Evolutionary conservation across 2,113 vertebrate genomes (phyloP), one percentile per base, ranked within the genome.

Genomic region (Clarias gariepinus): DNA sequence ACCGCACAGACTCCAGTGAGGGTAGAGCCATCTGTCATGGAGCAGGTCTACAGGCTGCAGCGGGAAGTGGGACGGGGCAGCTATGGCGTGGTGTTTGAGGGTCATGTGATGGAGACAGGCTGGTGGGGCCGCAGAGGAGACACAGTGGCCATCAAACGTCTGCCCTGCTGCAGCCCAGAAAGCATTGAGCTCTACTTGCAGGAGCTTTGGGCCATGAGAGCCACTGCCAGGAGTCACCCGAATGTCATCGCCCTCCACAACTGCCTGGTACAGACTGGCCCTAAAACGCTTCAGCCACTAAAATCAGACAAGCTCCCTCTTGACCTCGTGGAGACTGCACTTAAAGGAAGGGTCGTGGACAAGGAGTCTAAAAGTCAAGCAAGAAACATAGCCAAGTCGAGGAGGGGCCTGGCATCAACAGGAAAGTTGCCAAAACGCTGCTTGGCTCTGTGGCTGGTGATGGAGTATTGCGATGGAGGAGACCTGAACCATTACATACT

Each of bases 391-490:
- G n/a, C 86, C 41, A 90, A 88, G 84, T 71, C 81, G 8, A 90
- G 91, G n/a, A 93, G 92, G 90, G 92, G 93, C 86, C 87, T 94
- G 84, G 93, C 81, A 91, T 94, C 89, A 91, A 93, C 81, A 86
- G 96, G 92, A 90, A 96, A 93, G 89, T 95, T 92, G 94, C 92
- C 30, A 90, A 93, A 0, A 92, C 95, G 90, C 91, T 97, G 86
- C 95, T 94, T 85, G 93, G 97, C 93, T 86, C 95, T 99, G 71
- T 99, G 98, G 98, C 96, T 99, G 0, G 97, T 99, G 88, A 99
- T 99, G 98, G 98, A 99, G 92, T 99, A 96, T 93, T 99, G 98
- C 0, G 96, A 98, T 84, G 98, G 97, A 4, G 98, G 98, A 4
- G 97, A 99, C 91, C 94, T 99, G 92, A 99, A 98, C 92, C 96